phyloP scores from a whole-genome alignment of 2,113 vertebrate species.

The Anarrhichthys ocellatus region DNA sequence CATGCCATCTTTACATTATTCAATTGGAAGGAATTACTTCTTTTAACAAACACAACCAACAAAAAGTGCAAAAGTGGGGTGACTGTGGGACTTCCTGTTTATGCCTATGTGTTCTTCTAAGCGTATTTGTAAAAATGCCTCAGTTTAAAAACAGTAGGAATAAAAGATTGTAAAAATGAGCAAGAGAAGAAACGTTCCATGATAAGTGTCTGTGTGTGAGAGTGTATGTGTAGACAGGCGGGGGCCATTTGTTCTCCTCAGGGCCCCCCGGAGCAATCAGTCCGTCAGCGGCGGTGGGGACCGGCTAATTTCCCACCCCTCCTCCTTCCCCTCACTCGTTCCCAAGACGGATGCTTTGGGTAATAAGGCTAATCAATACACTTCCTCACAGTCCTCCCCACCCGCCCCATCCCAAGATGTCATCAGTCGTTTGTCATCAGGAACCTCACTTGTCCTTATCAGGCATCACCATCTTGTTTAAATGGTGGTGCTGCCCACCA shows the following conservation, averaged over 20 bases:
- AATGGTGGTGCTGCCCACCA: constrained; percentile 32
- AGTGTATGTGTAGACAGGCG: constrained; percentile 55
- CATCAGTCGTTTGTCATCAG: constrained; percentile 82
- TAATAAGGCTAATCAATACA: constrained; percentile 88
- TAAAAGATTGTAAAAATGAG: constrained; percentile 17
- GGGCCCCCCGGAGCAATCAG: constrained; percentile 83
- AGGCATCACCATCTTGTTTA: constrained; percentile 82
- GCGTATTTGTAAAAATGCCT: not conserved
- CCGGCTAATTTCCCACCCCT: constrained; percentile 81
- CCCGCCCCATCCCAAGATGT: constrained; percentile 62
- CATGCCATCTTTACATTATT: not conserved
- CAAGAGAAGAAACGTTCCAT: constrained; percentile 11
- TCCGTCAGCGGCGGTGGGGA: constrained; percentile 78
- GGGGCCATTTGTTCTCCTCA: constrained; percentile 77
- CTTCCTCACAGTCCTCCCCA: constrained; percentile 66
- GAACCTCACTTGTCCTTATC: constrained; percentile 76
- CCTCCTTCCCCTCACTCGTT: constrained; percentile 56
- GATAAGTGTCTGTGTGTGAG: constrained; percentile 45
- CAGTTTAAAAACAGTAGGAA: not conserved
- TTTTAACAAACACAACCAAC: not conserved
- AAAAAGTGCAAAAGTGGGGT: not conserved
- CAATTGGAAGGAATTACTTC: not conserved
- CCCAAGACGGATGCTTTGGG: constrained; percentile 83
- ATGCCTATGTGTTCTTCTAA: not conserved
- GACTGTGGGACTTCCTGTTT: not conserved